Conservation (phyloP, 2,113 vertebrate species). For the Pelvicachromis taeniatus region DNA sequence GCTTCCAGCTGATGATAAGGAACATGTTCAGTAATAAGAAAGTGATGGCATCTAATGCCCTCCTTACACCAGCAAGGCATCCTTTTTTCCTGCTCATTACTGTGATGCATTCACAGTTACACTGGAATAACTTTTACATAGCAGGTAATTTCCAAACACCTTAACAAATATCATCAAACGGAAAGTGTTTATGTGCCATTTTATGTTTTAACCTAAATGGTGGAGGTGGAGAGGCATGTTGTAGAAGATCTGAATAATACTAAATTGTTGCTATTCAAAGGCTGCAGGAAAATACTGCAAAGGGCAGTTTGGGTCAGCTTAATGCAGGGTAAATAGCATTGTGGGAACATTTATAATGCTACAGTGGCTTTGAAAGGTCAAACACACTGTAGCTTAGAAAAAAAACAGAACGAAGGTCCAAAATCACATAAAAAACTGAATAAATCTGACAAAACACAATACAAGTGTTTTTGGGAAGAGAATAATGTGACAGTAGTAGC, state of each 20-base stretch:
- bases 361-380: not conserved
- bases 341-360: not conserved
- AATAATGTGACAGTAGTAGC: not conserved
- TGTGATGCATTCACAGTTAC: not conserved
- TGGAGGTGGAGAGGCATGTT: not conserved
- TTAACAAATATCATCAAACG: not conserved
- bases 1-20: not conserved
- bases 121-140: not conserved
- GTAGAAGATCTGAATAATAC: not conserved
- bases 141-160: not conserved
- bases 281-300: not conserved
- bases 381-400: not conserved
- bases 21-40: not conserved
- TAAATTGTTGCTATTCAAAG: not conserved
- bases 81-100: not conserved
- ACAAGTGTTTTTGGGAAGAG: not conserved
- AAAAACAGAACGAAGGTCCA: not conserved
- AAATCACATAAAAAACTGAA: not conserved
- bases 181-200: not conserved
- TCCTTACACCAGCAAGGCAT: not conserved
- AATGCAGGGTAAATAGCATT: not conserved
- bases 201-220: not conserved
- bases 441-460: not conserved
- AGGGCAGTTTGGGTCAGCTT: not conserved
- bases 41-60: not conserved